Percentiles rank a stretch among this genome's conserved stretches.
Evolutionary conservation across 2,888 invertebrate species (phyloP).

Genomic region (Tipula unca): DNA sequence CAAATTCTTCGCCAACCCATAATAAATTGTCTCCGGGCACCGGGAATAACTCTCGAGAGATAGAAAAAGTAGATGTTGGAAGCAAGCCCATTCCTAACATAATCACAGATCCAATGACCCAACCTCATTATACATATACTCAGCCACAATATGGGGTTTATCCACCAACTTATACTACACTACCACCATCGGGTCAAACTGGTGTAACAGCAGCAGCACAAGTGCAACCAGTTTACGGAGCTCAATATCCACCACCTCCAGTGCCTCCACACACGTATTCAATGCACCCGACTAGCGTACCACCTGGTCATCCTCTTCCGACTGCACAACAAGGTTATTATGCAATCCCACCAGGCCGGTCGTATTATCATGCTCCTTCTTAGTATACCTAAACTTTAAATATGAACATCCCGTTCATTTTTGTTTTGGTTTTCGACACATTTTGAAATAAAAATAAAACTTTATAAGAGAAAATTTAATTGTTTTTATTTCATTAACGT

Average conservation of each 20-base stretch:
- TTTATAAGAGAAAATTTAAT: neutral
- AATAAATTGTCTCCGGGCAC: slow-evolving; percentile 24
- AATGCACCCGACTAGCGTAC: neutral
- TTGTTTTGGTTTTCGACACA: neutral
- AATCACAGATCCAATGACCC: slow-evolving; percentile 25
- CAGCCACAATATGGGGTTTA: slow-evolving; percentile 43
- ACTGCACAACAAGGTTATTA: slow-evolving; percentile 22
- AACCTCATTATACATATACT: slow-evolving; percentile 33
- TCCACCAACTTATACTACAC: slow-evolving; percentile 43
- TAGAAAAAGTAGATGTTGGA: slow-evolving; percentile 23
- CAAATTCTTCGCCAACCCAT: slow-evolving; percentile 24
- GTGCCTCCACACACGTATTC: neutral
- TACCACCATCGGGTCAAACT: slow-evolving; percentile 40
- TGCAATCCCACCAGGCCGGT: slow-evolving; percentile 8
- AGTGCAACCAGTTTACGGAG: neutral
- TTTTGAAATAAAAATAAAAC: neutral
- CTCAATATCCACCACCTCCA: neutral
- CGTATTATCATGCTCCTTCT: slow-evolving; percentile 21
- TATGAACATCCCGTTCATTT: neutral
- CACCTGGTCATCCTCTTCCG: slow-evolving; percentile 21
- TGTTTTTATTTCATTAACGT: neutral
- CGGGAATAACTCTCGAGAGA: neutral
- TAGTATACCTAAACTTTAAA: neutral
- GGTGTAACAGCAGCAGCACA: slow-evolving; percentile 32
- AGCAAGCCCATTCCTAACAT: slow-evolving; percentile 27